Base-by-base conservation (phyloP, 2,113 vertebrate species). In the Chamaea fasciata region DNA sequence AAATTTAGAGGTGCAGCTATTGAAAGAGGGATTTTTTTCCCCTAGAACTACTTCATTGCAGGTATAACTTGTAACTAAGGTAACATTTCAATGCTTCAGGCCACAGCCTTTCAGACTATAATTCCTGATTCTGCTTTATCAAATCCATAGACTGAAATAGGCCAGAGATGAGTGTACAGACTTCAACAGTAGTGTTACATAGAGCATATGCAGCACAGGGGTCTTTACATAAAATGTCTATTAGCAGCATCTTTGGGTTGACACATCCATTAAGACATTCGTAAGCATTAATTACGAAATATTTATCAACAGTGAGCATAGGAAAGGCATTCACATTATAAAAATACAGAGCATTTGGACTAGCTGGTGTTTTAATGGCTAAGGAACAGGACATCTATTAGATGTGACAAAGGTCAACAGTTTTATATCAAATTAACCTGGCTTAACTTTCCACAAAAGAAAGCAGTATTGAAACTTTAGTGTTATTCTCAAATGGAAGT, bases 211-310 rank as follows among this genome's bases (percentile, higher is more conserved):
- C 67, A 94, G 96, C 92, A 94, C 73, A 64, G 95, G 80, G 71
- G 57, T 85, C 81, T 94, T 77, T 90, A 87, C 14, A 44, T 73
- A 93, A 67, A 91, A 80, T n/a, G 83, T 97, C 95, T 95, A 94
- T 83, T 94, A 97, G 97, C 93, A 98, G 96, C 96, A 96, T 98
- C 98, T 98, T 98, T 98, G 98, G 96, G 96, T 95, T 95, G 95
- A 96, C 95, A 90, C 35, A 87, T 96, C 96, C 84, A 76, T 86
- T 97, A 95, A 98, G 94, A 98, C 96, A 91, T 81, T 95, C 80
- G 87, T 81, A 97, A 97, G 97, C 95, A 94, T 97, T 94, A 75
- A 91, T 93, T 96, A 95, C 82, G 95, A 95, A 96, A 80, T 78
- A 3, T 1, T 53, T 73, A 94, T 94, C 95, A 90, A 89, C 2